These are phyloP conservation scores for Stenodema calcarata DNA, from an alignment of 2,888 invertebrate species.

Conservation along the genomic window DNA sequence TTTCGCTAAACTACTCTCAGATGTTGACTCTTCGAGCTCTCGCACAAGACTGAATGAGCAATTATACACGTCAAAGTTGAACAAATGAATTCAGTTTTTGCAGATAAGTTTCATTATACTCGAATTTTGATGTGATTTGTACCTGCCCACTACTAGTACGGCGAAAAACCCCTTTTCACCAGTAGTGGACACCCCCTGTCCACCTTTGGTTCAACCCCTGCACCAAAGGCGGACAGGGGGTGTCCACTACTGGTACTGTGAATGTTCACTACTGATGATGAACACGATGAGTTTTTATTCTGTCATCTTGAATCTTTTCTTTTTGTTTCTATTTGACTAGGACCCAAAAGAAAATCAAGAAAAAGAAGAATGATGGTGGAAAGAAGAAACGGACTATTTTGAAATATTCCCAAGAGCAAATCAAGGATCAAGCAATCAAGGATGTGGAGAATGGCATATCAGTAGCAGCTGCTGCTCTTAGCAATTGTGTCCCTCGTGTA, in stretches of 20 bases:
- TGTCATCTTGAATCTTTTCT: not conserved
- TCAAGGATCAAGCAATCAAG: not conserved
- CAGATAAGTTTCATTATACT: not conserved
- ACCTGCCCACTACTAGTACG: not conserved
- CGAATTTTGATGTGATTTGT: not conserved
- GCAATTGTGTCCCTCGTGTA: not conserved
- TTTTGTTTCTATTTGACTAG: not conserved
- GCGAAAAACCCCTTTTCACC: not conserved
- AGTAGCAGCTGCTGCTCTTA: constrained; percentile 1
- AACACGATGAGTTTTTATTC: not conserved
- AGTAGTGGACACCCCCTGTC: constrained; percentile 21
- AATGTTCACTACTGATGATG: not conserved
- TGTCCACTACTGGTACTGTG: not conserved
- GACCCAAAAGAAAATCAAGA: not conserved
- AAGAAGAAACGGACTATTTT: not conserved
- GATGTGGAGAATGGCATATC: not conserved
- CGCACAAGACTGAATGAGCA: no score
- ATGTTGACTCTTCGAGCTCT: no score
- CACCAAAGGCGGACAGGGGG: not conserved
- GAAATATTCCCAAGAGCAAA: not conserved
- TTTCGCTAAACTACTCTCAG: no score
- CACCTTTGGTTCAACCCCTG: not conserved
- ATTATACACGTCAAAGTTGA: not conserved
- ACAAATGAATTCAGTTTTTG: not conserved
- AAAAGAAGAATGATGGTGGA: not conserved